Base-by-base conservation (phyloP, 2,888 invertebrate genomes). In the Actias luna region DNA sequence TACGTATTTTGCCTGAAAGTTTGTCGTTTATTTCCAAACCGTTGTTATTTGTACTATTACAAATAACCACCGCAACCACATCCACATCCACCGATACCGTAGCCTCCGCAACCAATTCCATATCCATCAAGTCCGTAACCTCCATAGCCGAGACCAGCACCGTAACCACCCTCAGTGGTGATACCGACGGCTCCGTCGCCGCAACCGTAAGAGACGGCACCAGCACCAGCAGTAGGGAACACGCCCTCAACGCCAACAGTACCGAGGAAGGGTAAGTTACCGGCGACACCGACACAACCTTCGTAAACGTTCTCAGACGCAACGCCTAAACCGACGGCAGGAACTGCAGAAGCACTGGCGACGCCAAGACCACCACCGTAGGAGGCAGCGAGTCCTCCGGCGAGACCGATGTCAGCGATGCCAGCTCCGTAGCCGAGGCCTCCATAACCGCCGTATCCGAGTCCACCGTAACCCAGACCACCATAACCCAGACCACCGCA, bases 221-320 rank as follows among this genome's bases (percentile, higher is more conserved):
- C 80, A 63, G 69, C 62, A 14, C 79, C 79, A 25, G 63, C 60
- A 31, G 71, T 70, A 12, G 77, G 71, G 25, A 78, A 61, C 5
- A 69, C 64, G 2, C 79, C 79, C 55, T 75, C 75, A 39, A 87
- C 64, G 2, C 67, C 79, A 0, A 82, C 84, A 5, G 85, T 76
- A 5, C 83, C 83, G 0, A 82, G 65, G 71, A 87, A 83, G 1
- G 84, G 87, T 27, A 87, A 65, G 42, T 84, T 76, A 55, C 87
- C 87, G 29, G 72, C 70, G 0, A 82, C 74, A 0, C 72, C 65
- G 5, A 87, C 62, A 31, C 73, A 61, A 14, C 86, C 86, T 68
- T 84, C 84, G 35, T 79, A 78, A 0, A 71, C 69, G 61, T 86
- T 85, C 46, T 85, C 84, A 29, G 31, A 58, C 1, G 22, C 31